Conservation (phyloP, 2,888 invertebrate genomes). For the Plagiodera versicolora region DNA sequence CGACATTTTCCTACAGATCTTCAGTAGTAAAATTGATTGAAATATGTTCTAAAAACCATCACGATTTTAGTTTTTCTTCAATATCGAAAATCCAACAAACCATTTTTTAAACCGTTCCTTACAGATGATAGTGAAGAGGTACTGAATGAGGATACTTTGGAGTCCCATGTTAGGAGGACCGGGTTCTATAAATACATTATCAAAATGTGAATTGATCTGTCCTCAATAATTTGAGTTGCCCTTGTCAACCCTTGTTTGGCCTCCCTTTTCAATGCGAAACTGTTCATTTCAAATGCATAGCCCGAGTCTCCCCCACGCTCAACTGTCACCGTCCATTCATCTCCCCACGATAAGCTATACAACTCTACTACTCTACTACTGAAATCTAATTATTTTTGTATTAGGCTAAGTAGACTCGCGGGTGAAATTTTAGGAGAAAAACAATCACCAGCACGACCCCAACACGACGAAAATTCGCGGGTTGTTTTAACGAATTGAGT, state of each 20-base stretch:
- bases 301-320: not conserved
- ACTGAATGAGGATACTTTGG: too few species aligned
- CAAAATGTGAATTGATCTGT: not conserved
- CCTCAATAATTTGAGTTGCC: not conserved
- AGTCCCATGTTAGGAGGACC: not conserved
- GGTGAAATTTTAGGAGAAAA: conserved; percentile 28
- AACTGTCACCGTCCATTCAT: conserved; percentile 6
- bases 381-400: conserved; percentile 40
- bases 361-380: conserved; percentile 24
- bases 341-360: conserved; percentile 15
- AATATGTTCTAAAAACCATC: too few species aligned
- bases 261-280: not conserved
- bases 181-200: not conserved
- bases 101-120: too few species aligned
- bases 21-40: too few species aligned
- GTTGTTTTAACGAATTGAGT: conserved; percentile 22
- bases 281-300: conserved; percentile 3
- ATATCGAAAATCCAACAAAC: too few species aligned
- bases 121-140: too few species aligned
- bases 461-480: conserved; percentile 16
- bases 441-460: conserved; percentile 17
- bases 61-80: too few species aligned
- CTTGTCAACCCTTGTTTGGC: not conserved
- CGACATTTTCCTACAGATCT: too few species aligned
- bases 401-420: conserved; percentile 37